Evolutionary conservation across 2,113 vertebrate species (phyloP).

Genomic region (Columbina picui): DNA sequence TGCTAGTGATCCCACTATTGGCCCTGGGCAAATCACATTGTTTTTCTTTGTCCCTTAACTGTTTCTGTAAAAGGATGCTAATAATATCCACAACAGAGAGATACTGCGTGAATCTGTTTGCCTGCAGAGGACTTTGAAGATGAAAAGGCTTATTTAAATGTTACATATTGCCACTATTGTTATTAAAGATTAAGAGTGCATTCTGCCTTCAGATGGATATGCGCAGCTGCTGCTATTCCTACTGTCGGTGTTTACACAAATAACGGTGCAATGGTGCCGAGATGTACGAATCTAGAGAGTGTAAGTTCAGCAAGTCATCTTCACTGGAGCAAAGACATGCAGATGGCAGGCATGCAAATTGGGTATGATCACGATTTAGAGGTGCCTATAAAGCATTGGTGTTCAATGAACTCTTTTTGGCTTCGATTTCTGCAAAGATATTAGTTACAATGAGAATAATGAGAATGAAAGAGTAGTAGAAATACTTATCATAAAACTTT

Average conservation of each 20-base stretch:
- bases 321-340: constrained; percentile 31
- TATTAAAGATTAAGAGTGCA: constrained; percentile 10
- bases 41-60: background rate
- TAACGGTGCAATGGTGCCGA: background rate
- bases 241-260: background rate
- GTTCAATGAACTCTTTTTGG: background rate
- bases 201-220: constrained; percentile 2
- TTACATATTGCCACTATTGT: background rate
- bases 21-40: background rate
- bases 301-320: constrained; percentile 15
- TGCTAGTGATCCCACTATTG: background rate
- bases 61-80: constrained; percentile 2
- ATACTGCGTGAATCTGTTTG: background rate
- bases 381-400: constrained; percentile 27
- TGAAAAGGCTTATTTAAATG: constrained; percentile 43
- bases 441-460: background rate
- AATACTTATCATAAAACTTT: background rate
- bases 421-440: background rate
- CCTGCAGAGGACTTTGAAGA: constrained; percentile 39
- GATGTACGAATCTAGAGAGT: background rate
- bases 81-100: background rate
- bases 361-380: constrained; percentile 22
- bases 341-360: constrained; percentile 61
- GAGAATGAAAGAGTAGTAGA: background rate
- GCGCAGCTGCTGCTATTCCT: background rate